These are phyloP conservation scores for Lordiphosa andalusiaca DNA, from an alignment of 2,888 invertebrate genomes.

Conservation along the genomic window DNA sequence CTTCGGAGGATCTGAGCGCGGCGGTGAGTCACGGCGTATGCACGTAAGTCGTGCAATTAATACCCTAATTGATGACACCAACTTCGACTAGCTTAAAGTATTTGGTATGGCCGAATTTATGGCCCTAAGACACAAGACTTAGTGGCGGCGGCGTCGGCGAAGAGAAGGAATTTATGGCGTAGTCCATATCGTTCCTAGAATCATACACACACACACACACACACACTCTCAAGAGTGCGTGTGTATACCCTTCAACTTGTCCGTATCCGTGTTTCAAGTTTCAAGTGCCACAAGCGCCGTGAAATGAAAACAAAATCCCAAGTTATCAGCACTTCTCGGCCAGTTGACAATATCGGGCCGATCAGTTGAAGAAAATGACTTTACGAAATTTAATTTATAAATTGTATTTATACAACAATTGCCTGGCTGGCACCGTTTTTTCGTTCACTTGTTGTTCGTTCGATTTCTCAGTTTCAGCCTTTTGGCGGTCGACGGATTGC, in stretches of 20 bases:
- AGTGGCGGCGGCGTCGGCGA: slow-evolving; percentile 57
- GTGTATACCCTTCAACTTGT: slow-evolving; percentile 9
- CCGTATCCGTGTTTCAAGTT: slow-evolving; percentile 10
- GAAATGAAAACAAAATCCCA: slow-evolving; percentile 6
- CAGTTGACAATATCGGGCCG: slow-evolving; percentile 58
- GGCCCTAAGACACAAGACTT: slow-evolving; percentile 61
- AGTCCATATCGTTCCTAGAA: slow-evolving; percentile 40
- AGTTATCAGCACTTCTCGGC: slow-evolving; percentile 33
- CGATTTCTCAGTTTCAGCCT: slow-evolving; percentile 14
- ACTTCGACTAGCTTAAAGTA: slow-evolving; percentile 52
- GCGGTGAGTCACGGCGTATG: slow-evolving; percentile 1
- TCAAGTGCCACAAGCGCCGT: slow-evolving; percentile 10
- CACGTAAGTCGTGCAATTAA: slow-evolving; percentile 44
- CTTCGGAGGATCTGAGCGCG: slow-evolving; percentile 10
- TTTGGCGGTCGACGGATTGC: slow-evolving; percentile 43
- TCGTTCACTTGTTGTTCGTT: slow-evolving; percentile 23
- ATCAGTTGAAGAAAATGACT: slow-evolving; percentile 47
- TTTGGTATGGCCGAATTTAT: slow-evolving; percentile 46
- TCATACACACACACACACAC: slow-evolving; percentile 29
- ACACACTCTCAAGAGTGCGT: not conserved
- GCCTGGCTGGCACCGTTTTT: slow-evolving; percentile 14
- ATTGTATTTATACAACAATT: slow-evolving; percentile 34
- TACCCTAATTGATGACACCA: slow-evolving; percentile 64
- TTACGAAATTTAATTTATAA: slow-evolving; percentile 63
- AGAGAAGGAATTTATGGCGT: slow-evolving; percentile 48